Evolutionary conservation across 2,888 invertebrate genomes (phyloP).

Genomic region (Malacosoma neustria): DNA sequence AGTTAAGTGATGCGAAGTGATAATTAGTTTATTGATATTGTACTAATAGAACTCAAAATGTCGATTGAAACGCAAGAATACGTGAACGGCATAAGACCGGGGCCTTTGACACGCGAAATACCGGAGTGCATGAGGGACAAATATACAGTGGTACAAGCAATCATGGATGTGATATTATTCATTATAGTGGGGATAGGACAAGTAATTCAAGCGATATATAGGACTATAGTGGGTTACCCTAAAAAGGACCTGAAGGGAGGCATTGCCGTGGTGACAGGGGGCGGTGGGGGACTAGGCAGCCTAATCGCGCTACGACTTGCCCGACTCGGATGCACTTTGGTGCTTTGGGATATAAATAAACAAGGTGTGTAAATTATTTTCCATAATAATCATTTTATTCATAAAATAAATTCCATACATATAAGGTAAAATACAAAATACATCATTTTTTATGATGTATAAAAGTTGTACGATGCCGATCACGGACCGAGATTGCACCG

Average conservation of each 20-base stretch:
- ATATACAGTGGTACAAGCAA: conserved; percentile 65
- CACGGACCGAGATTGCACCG: no score
- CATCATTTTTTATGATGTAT: no score
- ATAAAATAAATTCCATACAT: no score
- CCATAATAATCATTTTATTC: no score
- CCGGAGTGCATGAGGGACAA: conserved; percentile 67
- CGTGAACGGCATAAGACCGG: conserved; percentile 53
- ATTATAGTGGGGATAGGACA: conserved; percentile 60
- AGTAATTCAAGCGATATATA: conserved; percentile 73
- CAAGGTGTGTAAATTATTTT: conserved; percentile 79
- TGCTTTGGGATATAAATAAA: conserved; percentile 93
- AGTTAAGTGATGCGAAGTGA: conserved; percentile 34
- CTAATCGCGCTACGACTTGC: conserved; percentile 84
- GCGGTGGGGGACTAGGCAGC: conserved; percentile 90
- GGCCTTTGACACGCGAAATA: conserved; percentile 60
- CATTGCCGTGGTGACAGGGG: conserved; percentile 91
- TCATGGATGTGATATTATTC: conserved; percentile 74
- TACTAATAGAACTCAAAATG: conserved; percentile 27
- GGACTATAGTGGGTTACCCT: conserved; percentile 76
- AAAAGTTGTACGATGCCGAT: no score
- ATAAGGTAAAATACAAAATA: no score
- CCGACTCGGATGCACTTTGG: conserved; percentile 83
- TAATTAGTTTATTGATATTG: conserved; percentile 6
- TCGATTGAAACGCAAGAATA: conserved; percentile 56
- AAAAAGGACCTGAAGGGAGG: conserved; percentile 84